Conservation (phyloP, 2,113 vertebrate genomes). For the Micronisus gabar region DNA sequence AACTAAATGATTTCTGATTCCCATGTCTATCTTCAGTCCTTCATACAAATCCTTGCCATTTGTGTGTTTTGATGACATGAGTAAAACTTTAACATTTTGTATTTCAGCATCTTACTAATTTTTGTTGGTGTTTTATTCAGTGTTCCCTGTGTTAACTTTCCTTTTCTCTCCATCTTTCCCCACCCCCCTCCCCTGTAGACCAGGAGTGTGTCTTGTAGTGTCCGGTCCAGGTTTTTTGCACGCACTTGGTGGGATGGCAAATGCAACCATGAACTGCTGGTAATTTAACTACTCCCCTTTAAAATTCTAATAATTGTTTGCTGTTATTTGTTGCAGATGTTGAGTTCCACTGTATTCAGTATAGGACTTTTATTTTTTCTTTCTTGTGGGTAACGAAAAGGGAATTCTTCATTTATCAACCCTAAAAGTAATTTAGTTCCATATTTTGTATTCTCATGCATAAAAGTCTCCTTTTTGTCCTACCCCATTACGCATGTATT, state of each 20-base stretch:
- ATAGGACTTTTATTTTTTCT: neutral
- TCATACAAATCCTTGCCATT: neutral
- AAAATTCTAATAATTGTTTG: neutral
- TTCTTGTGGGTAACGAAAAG: neutral
- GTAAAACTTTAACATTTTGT: neutral
- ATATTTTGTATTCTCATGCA: neutral
- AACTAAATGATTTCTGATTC: neutral
- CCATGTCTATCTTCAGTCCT: neutral
- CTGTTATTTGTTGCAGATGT: neutral
- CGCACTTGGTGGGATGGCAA: constrained; percentile 92
- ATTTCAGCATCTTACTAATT: neutral
- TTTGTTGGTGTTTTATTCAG: neutral
- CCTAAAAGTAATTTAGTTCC: neutral
- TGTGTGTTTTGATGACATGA: neutral
- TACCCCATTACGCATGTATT: neutral
- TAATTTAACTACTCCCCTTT: constrained; percentile 58
- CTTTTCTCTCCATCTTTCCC: neutral
- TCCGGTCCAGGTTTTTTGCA: constrained; percentile 95
- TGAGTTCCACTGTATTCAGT: neutral
- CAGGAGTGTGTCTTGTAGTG: constrained; percentile 91
- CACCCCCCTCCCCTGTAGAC: constrained; percentile 64
- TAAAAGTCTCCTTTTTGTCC: neutral
- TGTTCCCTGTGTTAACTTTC: neutral
- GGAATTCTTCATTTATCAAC: neutral
- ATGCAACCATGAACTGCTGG: constrained; percentile 95